Base-by-base conservation (phyloP, 2,888 invertebrate genomes). In the Lasiommata megera region DNA sequence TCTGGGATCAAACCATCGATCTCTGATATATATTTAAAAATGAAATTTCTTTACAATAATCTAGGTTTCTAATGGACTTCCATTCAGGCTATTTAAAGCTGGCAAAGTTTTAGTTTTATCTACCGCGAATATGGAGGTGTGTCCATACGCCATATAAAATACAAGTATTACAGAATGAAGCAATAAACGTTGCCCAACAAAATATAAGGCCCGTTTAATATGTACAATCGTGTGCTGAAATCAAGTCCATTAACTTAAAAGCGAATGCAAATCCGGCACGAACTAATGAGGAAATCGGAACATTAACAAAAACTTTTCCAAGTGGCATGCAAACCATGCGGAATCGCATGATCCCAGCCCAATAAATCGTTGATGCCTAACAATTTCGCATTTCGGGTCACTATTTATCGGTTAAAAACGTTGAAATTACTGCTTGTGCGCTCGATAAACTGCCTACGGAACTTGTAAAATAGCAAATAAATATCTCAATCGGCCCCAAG, bases 401-500 rank as follows among this genome's bases (percentile, higher is more conserved):
- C 73, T 77, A 77, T 77, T 72, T 71, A 70, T 70, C 71, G 72
- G 67, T 70, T 70, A 76, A 76, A 77, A 77, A 72, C 70, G 71
- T 67, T 66, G 67, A 67, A 75, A 77, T 76, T 76, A 76, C 71
- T 66, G 69, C 51, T 54, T 34, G 55, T 48, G 62, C 54, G 64
- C 41, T 60, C 70, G 69, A 73, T 77, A 73, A 80, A 78, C 76
- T 74, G 73, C 73, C 76, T 74, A 73, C 73, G 71, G 67, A 80
- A 84, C 74, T 84, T 77, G 80, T 77, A 72, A 78, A 81, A 79
- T 77, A 79, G 76, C 71, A 72, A 82, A 83, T 84, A 84, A 85
- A 85, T 84, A 83, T 84, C 82, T 82, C 80, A 81, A 83, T 84
- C 74, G 75, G 63, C 68, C 65, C 56, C 58, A 46, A 63, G 68